Evolutionary conservation across 2,888 invertebrate species (phyloP).

Genomic region (Boloria euphrosyne): DNA sequence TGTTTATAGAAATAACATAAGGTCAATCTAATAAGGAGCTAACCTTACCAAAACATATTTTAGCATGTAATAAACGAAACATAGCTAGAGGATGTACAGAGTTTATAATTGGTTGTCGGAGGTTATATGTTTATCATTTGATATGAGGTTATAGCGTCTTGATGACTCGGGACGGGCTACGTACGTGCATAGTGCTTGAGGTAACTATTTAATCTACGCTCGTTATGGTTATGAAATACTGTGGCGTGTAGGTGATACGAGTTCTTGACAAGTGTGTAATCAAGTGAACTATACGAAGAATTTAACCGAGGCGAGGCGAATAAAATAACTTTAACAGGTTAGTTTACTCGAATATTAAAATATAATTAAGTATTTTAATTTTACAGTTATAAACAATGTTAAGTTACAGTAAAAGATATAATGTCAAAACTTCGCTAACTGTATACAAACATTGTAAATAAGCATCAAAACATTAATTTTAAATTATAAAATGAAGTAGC

Average conservation of each 20-base stretch:
- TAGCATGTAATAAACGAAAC: conserved; percentile 16
- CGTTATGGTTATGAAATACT: conserved; percentile 39
- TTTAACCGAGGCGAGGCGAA: conserved; percentile 15
- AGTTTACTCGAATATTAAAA: conserved; percentile 8
- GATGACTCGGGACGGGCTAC: conserved; percentile 38
- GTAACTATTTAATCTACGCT: conserved; percentile 36
- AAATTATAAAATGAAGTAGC: too few relatives aligned
- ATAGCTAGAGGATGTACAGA: conserved; percentile 11
- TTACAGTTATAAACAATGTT: background rate
- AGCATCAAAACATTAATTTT: too few relatives aligned
- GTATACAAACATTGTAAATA: too few relatives aligned
- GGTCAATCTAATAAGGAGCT: background rate
- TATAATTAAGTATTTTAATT: background rate
- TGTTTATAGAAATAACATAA: conserved; percentile 1
- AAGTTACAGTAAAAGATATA: background rate
- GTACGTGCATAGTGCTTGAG: conserved; percentile 34
- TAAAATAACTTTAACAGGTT: conserved; percentile 9
- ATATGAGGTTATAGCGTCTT: conserved; percentile 47
- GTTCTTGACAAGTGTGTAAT: conserved; percentile 26
- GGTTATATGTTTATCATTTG: conserved; percentile 50
- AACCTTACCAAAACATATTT: conserved; percentile 14
- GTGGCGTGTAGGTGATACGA: conserved; percentile 28
- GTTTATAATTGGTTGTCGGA: conserved; percentile 40
- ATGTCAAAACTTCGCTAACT: background rate
- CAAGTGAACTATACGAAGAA: conserved; percentile 17